phyloP scores from a whole-genome alignment of 2,888 invertebrate genomes.

The Acleris literana region DNA sequence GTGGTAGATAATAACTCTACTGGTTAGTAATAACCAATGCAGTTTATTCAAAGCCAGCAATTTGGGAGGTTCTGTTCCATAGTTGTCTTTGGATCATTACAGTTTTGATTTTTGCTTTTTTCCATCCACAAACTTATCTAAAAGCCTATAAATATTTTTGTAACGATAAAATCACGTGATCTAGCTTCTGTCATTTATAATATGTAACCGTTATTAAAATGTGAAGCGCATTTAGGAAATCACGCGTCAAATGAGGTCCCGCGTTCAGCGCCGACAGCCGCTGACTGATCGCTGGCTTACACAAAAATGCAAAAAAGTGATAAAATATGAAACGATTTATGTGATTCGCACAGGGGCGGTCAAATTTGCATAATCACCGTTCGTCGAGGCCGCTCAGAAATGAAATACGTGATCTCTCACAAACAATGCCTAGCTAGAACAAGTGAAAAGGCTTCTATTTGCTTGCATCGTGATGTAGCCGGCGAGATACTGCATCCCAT shows the following conservation, averaged over 20 bases:
- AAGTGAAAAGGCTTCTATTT: slow-evolving; percentile 41
- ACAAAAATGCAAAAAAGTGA: slow-evolving; percentile 69
- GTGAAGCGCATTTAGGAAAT: slow-evolving; percentile 48
- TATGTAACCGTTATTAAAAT: slow-evolving; percentile 8
- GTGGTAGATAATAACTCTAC: slow-evolving; percentile 5
- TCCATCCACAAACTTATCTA: too few species aligned
- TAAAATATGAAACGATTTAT: slow-evolving; percentile 78
- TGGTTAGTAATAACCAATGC: not conserved
- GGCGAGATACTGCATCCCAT: slow-evolving; percentile 24
- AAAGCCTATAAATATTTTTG: too few species aligned
- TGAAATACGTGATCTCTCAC: slow-evolving; percentile 69
- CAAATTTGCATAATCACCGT: slow-evolving; percentile 75
- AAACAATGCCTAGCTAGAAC: slow-evolving; percentile 56
- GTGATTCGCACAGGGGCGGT: slow-evolving; percentile 63
- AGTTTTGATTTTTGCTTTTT: too few species aligned
- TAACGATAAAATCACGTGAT: too few species aligned
- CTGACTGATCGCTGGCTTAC: slow-evolving; percentile 70
- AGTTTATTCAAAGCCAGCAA: not conserved
- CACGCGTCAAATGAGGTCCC: slow-evolving; percentile 59
- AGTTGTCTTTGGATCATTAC: too few species aligned
- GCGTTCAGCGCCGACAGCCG: slow-evolving; percentile 53
- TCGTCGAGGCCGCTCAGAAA: slow-evolving; percentile 57
- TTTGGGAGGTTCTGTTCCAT: too few species aligned
- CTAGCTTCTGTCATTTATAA: not conserved
- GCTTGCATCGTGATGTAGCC: slow-evolving; percentile 17